A percentile compares a stretch with the other conserved stretches of the same genome.
These are phyloP conservation scores for Pollenia angustigena DNA, from an alignment of 2,888 invertebrate genomes.

Conservation along the genomic window DNA sequence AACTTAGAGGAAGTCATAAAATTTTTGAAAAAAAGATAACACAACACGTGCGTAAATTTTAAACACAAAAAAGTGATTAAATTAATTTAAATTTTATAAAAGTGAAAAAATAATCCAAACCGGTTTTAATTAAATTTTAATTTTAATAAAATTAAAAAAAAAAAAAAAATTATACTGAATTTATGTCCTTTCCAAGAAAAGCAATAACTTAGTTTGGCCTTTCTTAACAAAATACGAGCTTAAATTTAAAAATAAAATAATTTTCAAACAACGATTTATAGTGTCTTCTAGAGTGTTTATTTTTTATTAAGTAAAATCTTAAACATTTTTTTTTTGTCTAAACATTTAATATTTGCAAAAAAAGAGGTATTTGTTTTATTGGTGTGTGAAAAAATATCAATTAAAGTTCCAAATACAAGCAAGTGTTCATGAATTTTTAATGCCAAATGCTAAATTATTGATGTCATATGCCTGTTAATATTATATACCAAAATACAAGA, in stretches of 20 bases:
- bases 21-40: neutral
- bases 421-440: conserved; percentile 69
- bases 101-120: conserved; percentile 26
- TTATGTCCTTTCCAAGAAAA: conserved; percentile 25
- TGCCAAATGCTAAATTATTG: conserved; percentile 70
- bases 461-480: conserved; percentile 69
- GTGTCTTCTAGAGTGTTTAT: conserved; percentile 53
- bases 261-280: conserved; percentile 60
- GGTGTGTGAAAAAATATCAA: neutral
- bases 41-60: conserved; percentile 48
- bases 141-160: neutral
- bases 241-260: conserved; percentile 29
- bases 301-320: neutral
- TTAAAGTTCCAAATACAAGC: conserved; percentile 21
- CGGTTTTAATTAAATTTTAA: conserved; percentile 32
- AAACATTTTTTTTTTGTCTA: conserved; percentile 12
- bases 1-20: conserved; percentile 38
- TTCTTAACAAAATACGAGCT: conserved; percentile 41
- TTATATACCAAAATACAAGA: conserved; percentile 57
- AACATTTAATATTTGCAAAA: neutral
- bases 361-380: neutral
- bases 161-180: conserved; percentile 6
- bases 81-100: neutral
- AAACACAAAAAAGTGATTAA: conserved; percentile 20
- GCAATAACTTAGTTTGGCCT: conserved; percentile 42